Evolutionary conservation across 2,888 invertebrate species (phyloP).

Genomic region (Auanema freiburgensis): DNA sequence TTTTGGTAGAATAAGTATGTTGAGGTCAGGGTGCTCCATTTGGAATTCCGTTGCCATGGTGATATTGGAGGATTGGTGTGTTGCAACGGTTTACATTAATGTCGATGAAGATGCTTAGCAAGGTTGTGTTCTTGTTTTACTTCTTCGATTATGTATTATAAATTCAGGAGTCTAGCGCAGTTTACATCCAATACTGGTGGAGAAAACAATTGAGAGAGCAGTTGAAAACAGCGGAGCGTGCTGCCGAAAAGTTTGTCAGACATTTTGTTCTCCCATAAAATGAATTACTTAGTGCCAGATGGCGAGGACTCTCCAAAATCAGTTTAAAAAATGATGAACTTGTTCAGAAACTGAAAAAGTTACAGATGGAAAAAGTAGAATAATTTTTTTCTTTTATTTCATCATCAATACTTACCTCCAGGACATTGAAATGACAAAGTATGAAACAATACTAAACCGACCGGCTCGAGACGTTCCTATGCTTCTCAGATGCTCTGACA

Average conservation of each 20-base stretch:
- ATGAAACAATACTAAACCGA: constrained; percentile 15
- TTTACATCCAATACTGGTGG: constrained; percentile 17
- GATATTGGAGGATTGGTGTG: too few species aligned
- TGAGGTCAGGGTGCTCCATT: too few species aligned
- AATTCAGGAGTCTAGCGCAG: constrained; percentile 9
- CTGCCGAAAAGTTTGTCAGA: constrained; percentile 7
- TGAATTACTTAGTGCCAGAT: constrained; percentile 6
- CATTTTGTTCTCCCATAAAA: neutral
- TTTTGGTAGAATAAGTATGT: too few species aligned
- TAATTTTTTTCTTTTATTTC: too few species aligned
- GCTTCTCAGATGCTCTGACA: constrained; percentile 2
- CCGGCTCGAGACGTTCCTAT: constrained; percentile 17
- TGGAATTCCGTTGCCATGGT: too few species aligned
- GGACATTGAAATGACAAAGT: constrained; percentile 5
- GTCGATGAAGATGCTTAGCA: too few species aligned
- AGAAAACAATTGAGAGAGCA: constrained; percentile 12
- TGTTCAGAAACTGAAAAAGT: constrained; percentile 6
- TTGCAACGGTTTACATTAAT: too few species aligned
- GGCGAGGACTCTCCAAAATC: constrained; percentile 3
- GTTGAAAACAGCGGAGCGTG: constrained; percentile 2
- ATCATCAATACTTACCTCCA: neutral
- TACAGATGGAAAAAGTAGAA: neutral
- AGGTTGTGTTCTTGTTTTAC: too few species aligned
- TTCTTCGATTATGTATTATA: neutral
- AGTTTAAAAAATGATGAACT: constrained; percentile 7